phyloP scores from a whole-genome alignment of 2,888 invertebrate genomes.

The Geophilus truncorum region DNA sequence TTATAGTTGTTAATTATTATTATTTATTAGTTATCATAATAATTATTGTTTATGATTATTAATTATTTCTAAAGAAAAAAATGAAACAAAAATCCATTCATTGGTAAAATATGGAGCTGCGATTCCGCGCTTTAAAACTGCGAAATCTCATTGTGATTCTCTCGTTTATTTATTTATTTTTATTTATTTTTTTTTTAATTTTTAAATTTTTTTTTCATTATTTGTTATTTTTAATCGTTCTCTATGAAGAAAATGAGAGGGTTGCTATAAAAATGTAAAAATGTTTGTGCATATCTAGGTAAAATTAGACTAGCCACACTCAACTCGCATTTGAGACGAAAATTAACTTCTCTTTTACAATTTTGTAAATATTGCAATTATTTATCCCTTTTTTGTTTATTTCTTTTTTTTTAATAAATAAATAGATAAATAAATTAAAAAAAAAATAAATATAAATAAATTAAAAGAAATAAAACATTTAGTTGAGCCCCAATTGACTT shows the following conservation, averaged over 20 bases:
- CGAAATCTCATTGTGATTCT: conserved; percentile 17
- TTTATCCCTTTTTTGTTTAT: not conserved
- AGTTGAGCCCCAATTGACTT: conserved; percentile 8
- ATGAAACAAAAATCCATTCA: not conserved
- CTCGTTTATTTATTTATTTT: conserved; percentile 3
- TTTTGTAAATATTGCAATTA: not conserved
- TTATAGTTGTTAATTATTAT: not conserved
- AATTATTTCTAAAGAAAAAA: not conserved
- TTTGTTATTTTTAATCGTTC: not conserved
- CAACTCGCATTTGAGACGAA: not conserved
- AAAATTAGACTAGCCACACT: conserved; percentile 30
- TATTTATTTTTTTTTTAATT: not conserved
- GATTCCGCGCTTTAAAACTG: not conserved
- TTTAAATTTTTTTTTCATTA: not conserved
- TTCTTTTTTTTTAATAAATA: not conserved
- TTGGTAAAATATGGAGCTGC: conserved; percentile 16
- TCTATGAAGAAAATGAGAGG: conserved; percentile 33
- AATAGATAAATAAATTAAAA: too few species aligned
- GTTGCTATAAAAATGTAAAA: conserved; percentile 40
- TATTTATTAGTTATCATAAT: not conserved
- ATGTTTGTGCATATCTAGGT: conserved; percentile 39
- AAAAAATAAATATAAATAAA: too few species aligned
- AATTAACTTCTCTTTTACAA: not conserved
- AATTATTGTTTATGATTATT: not conserved
- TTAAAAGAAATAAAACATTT: not conserved